These are phyloP conservation scores for Neelides folsomi DNA, from an alignment of 2,888 invertebrate species.

Conservation along the genomic window DNA sequence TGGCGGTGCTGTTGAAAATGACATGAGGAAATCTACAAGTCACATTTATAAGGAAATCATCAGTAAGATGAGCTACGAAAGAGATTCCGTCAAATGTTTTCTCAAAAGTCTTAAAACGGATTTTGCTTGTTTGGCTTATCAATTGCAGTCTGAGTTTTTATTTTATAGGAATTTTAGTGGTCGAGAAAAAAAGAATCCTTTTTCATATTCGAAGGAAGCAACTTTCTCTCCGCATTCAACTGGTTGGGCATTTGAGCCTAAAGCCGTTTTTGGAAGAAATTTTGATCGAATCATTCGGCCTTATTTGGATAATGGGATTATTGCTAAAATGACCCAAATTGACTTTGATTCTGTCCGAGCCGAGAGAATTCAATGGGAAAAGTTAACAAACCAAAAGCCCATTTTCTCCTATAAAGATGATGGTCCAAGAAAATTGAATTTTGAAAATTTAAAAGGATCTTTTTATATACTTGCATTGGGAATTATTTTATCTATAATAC, in stretches of 20 bases:
- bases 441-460: constrained; percentile 4
- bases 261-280: constrained; percentile 3
- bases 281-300: constrained; percentile 4
- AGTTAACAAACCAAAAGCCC: background rate
- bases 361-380: constrained; percentile 1
- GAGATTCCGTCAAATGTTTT: constrained; percentile 12
- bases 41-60: constrained; percentile 8
- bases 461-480: constrained; percentile 1
- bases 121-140: constrained; percentile 16
- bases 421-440: background rate
- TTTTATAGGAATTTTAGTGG: constrained; percentile 10
- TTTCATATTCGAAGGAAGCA: constrained; percentile 10
- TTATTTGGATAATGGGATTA: constrained; percentile 6
- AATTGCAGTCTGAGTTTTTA: constrained; percentile 9
- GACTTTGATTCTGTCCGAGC: constrained; percentile 2
- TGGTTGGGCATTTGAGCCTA: constrained; percentile 6
- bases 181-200: constrained; percentile 5
- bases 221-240: constrained; percentile 6
- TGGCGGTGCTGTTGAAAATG: constrained; percentile 12
- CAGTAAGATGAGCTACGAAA: constrained; percentile 1
- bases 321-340: constrained; percentile 4
- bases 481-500: background rate
- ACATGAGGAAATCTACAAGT: constrained; percentile 10
- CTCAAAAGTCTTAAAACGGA: constrained; percentile 1
- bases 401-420: background rate